These are phyloP conservation scores for Apis florea DNA, from an alignment of 1,140 invertebrate genomes.

Conservation along the genomic window DNA sequence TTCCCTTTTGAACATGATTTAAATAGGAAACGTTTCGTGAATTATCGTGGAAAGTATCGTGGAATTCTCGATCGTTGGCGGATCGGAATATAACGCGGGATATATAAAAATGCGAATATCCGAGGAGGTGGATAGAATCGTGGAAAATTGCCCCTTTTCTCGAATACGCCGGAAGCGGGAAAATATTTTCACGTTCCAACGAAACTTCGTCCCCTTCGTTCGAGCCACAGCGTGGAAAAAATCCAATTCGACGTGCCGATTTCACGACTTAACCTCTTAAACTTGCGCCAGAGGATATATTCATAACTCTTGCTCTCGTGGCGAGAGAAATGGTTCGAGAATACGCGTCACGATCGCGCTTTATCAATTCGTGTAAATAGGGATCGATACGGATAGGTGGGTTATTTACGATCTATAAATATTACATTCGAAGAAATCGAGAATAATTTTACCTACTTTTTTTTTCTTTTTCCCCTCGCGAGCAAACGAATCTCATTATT, in stretches of 20 bases:
- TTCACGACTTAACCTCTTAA: constrained; percentile 59
- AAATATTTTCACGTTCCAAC: constrained; percentile 58
- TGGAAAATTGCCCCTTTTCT: constrained; percentile 52
- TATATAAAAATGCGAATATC: constrained; percentile 49
- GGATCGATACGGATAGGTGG: neutral
- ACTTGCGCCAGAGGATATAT: constrained; percentile 54
- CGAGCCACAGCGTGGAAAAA: constrained; percentile 60
- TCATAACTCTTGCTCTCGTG: constrained; percentile 30
- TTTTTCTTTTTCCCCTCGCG: no score
- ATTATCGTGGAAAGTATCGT: neutral
- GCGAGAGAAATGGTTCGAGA: constrained; percentile 7
- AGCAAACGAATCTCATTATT: neutral
- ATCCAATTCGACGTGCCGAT: constrained; percentile 66
- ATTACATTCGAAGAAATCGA: no score
- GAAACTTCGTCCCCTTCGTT: constrained; percentile 35
- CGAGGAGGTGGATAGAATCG: constrained; percentile 54
- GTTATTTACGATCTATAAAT: no score
- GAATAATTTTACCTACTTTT: no score
- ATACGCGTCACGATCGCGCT: constrained; percentile 2
- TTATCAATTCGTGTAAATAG: constrained; percentile 3
- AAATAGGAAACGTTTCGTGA: neutral
- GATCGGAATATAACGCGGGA: constrained; percentile 31
- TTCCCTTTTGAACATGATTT: no score
- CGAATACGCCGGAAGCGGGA: constrained; percentile 37
- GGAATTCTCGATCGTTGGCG: neutral